A percentile compares a stretch with the other conserved stretches of the same genome.
Evolutionary conservation across 2,888 invertebrate genomes (phyloP).

Genomic region (Spodoptera littoralis): DNA sequence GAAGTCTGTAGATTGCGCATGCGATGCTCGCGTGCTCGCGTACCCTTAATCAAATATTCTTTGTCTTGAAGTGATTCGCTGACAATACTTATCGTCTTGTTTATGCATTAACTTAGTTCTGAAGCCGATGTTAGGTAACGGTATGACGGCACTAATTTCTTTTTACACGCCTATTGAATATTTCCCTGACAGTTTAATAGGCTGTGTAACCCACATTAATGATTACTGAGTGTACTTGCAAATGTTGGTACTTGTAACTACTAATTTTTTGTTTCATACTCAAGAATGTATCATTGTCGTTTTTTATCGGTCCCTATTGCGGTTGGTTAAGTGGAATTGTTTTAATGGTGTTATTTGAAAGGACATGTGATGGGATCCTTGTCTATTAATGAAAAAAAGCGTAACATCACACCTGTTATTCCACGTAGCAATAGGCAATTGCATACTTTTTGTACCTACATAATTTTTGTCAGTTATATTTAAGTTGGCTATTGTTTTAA

Average conservation of each 20-base stretch:
- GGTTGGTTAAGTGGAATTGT: constrained; percentile 33
- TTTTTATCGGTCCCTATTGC: constrained; percentile 36
- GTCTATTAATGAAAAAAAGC: constrained; percentile 5
- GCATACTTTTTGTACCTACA: no score
- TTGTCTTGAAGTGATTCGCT: constrained; percentile 60
- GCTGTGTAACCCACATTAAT: constrained; percentile 54
- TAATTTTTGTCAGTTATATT: no score
- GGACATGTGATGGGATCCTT: constrained; percentile 29
- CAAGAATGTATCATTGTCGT: constrained; percentile 56
- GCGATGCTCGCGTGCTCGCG: constrained; percentile 69
- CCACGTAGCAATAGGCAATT: neutral
- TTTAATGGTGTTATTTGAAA: constrained; percentile 33
- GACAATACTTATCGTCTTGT: constrained; percentile 42
- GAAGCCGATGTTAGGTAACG: constrained; percentile 58
- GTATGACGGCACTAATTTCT: constrained; percentile 49
- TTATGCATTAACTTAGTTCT: constrained; percentile 55
- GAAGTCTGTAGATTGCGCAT: constrained; percentile 62
- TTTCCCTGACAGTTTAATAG: constrained; percentile 66
- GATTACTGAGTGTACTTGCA: constrained; percentile 47
- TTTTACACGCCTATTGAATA: constrained; percentile 57
- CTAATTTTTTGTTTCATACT: constrained; percentile 30
- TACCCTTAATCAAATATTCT: constrained; percentile 71
- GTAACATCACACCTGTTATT: constrained; percentile 17
- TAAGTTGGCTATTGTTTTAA: no score
- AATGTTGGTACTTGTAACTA: constrained; percentile 49